Evolutionary conservation across 2,797 vertebrate genomes (phyloP).

Genomic region (Hemibagrus guttatus): DNA sequence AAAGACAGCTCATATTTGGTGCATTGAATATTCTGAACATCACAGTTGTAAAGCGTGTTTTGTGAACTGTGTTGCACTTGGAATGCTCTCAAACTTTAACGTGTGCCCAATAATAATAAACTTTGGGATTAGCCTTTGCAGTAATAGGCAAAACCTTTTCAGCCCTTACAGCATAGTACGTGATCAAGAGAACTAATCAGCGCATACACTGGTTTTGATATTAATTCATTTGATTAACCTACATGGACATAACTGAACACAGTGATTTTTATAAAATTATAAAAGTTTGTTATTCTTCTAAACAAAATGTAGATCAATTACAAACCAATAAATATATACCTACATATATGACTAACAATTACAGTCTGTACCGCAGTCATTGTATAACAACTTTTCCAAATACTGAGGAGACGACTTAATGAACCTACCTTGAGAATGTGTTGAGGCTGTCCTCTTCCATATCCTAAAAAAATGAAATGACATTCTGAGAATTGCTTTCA

Average conservation of each 20-base stretch:
- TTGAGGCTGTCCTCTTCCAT: constrained; percentile 77
- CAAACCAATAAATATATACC: background rate
- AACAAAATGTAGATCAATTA: background rate
- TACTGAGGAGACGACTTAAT: background rate
- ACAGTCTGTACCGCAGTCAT: background rate
- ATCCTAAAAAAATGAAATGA: constrained; percentile 68
- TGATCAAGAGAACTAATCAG: constrained; percentile 5
- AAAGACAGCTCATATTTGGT: background rate
- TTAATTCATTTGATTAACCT: background rate
- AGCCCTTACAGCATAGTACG: background rate
- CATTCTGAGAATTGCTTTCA: constrained; percentile 54
- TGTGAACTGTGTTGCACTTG: background rate
- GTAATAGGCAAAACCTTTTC: constrained; percentile 17
- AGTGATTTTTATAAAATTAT: background rate
- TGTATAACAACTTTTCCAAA: background rate
- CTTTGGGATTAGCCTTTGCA: constrained; percentile 22
- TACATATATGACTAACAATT: background rate
- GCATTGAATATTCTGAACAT: constrained; percentile 17
- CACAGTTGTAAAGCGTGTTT: background rate
- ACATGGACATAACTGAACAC: background rate
- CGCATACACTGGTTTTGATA: background rate
- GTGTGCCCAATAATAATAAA: background rate
- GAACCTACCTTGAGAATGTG: constrained; percentile 81
- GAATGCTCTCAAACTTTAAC: constrained; percentile 17
- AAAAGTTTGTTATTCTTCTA: background rate